phyloP scores from a whole-genome alignment of 2,888 invertebrate species.

The Serrognathus titanus region DNA sequence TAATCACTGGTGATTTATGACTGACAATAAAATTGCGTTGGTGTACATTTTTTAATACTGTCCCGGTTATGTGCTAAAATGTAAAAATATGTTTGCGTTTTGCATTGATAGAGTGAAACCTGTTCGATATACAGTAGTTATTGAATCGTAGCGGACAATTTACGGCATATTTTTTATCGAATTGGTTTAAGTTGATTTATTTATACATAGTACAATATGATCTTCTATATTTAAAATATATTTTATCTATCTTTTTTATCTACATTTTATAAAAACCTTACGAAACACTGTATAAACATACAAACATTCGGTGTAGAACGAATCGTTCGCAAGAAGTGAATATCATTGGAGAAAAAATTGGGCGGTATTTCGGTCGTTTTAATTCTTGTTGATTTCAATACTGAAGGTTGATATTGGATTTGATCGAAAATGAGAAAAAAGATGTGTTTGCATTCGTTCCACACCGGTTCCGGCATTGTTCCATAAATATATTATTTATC shows the following conservation, averaged over 20 bases:
- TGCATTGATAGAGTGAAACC: too few species aligned
- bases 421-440: background rate
- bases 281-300: slow-evolving; percentile 34
- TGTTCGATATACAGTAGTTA: too few species aligned
- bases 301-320: slow-evolving; percentile 34
- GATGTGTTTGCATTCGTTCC: slow-evolving; percentile 26
- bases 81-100: too few species aligned
- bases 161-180: too few species aligned
- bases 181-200: background rate
- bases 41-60: too few species aligned
- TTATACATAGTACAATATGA: background rate
- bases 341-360: background rate
- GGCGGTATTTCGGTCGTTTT: slow-evolving; percentile 9
- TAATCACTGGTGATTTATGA: too few species aligned
- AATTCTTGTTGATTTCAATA: too few species aligned
- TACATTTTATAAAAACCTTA: slow-evolving; percentile 34
- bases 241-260: slow-evolving; percentile 31
- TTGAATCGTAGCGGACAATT: too few species aligned
- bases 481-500: slow-evolving; percentile 28
- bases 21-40: too few species aligned
- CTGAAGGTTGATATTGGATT: too few species aligned
- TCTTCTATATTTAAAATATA: slow-evolving; percentile 35
- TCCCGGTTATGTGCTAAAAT: too few species aligned
- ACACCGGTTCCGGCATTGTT: slow-evolving; percentile 30
- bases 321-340: slow-evolving; percentile 14